phyloP scores from a whole-genome alignment of 2,888 invertebrate species.

The Limenitis arthemis region DNA sequence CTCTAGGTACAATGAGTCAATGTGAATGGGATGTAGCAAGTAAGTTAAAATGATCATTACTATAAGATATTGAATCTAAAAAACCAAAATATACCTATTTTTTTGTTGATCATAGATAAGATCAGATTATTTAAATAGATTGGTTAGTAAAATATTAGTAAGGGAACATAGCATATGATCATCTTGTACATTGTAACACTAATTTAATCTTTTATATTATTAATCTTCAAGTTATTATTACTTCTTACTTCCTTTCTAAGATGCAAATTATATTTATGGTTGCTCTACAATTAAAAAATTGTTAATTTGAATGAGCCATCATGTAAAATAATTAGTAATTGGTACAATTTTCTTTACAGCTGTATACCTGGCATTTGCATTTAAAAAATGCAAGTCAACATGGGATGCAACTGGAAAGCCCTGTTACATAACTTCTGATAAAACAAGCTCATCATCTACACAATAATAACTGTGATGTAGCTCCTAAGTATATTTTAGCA shows the following conservation, averaged over 20 bases:
- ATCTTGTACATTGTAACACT: too few relatives aligned
- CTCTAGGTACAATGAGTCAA: slow-evolving; percentile 86
- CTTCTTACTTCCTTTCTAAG: background rate
- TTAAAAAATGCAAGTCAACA: slow-evolving; percentile 79
- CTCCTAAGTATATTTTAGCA: background rate
- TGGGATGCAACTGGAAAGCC: slow-evolving; percentile 72
- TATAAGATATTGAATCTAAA: background rate
- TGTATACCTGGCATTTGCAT: slow-evolving; percentile 83
- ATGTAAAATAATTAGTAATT: background rate
- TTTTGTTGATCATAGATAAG: too few relatives aligned
- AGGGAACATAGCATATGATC: too few relatives aligned
- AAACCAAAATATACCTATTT: too few relatives aligned
- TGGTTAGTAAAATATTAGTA: too few relatives aligned
- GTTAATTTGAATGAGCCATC: background rate
- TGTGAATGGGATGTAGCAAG: slow-evolving; percentile 95
- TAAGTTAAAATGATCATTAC: slow-evolving; percentile 63
- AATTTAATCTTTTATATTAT: too few relatives aligned
- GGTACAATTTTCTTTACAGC: slow-evolving; percentile 60
- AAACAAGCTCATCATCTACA: background rate
- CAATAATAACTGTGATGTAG: slow-evolving; percentile 2
- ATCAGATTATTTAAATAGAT: too few relatives aligned
- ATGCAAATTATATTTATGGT: slow-evolving; percentile 36
- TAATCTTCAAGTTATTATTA: too few relatives aligned
- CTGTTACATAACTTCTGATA: slow-evolving; percentile 3
- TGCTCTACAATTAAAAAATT: slow-evolving; percentile 67